Conservation (phyloP, 2,888 invertebrate genomes). For the Tenodera sinensis region DNA sequence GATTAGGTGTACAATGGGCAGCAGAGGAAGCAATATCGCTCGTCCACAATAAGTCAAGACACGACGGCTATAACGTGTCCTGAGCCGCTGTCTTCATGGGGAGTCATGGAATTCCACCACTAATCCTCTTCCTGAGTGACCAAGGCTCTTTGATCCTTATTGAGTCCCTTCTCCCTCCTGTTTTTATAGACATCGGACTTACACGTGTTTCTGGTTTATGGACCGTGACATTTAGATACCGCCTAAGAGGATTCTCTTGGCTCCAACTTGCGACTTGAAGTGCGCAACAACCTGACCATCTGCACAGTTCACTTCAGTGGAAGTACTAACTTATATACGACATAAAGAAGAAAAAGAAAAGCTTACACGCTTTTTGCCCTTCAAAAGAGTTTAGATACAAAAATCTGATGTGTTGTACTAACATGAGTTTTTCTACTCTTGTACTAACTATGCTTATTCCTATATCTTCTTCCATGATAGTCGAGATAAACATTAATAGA, state of each 20-base stretch:
- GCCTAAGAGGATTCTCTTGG: not conserved
- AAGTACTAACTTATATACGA: too few species aligned
- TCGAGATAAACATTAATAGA: too few species aligned
- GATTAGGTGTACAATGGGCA: not conserved
- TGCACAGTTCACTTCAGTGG: not conserved
- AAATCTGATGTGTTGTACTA: too few species aligned
- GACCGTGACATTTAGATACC: not conserved
- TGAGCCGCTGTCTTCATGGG: constrained; percentile 1
- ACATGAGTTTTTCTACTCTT: too few species aligned
- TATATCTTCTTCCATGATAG: too few species aligned
- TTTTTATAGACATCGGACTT: not conserved
- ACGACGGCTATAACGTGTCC: not conserved
- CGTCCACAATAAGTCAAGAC: not conserved
- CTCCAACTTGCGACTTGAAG: not conserved
- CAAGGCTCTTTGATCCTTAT: not conserved
- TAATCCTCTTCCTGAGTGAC: not conserved
- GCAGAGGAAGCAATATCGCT: not conserved
- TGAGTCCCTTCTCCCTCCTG: not conserved
- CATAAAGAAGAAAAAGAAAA: too few species aligned
- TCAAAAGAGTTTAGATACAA: too few species aligned
- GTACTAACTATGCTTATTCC: too few species aligned
- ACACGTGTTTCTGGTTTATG: not conserved
- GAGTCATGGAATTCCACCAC: not conserved
- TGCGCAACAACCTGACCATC: not conserved
- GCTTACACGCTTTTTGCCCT: too few species aligned